A percentile compares a stretch with the other conserved stretches of the same genome.
phyloP scores from a whole-genome alignment of 2,113 vertebrate genomes.

The Tachysurus fulvidraco region DNA sequence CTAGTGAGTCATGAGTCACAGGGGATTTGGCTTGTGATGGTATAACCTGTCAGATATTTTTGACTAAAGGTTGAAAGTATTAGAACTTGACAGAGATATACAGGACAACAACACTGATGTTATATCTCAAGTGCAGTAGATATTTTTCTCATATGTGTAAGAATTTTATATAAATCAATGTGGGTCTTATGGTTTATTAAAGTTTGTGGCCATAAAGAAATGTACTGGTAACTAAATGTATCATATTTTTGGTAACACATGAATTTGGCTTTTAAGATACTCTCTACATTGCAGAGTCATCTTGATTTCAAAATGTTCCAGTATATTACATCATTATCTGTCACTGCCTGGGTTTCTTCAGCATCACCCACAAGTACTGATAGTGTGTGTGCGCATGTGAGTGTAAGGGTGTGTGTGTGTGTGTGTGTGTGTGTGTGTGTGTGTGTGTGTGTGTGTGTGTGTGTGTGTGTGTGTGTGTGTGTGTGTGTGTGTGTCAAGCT shows the following conservation, averaged over 20 bases:
- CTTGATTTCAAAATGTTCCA: neutral
- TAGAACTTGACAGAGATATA: neutral
- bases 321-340: conserved; percentile 30
- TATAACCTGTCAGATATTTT: neutral
- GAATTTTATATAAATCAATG: neutral
- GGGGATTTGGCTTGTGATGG: neutral
- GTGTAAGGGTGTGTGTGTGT: neutral
- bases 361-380: conserved; percentile 32
- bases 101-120: neutral
- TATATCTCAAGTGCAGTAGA: neutral
- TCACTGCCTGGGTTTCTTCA: conserved; percentile 24
- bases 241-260: neutral
- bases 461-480: neutral
- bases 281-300: conserved; percentile 9
- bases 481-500: neutral
- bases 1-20: neutral
- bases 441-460: neutral
- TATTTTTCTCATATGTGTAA: neutral
- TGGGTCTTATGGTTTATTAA: neutral
- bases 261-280: neutral
- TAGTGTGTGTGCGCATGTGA: neutral
- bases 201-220: neutral
- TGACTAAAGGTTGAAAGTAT: neutral
- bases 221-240: neutral
- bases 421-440: neutral